Conservation (phyloP, 2,113 vertebrate genomes). For the Emydura subglobosa region DNA sequence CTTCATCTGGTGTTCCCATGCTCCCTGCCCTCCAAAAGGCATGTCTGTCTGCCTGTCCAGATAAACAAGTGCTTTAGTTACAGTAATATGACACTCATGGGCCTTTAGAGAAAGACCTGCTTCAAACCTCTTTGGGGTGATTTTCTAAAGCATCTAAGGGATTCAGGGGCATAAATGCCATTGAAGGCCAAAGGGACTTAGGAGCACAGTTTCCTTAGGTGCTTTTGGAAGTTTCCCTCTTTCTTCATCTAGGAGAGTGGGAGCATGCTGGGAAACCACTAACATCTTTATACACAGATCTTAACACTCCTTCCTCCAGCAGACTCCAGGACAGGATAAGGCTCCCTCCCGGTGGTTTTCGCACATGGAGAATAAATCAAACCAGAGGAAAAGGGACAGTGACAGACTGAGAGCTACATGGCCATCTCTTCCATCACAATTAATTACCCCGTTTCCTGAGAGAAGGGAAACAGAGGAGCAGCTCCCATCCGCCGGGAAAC, state of each 20-base stretch:
- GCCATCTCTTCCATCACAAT: neutral
- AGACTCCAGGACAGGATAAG: conserved; percentile 12
- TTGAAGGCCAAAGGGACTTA: neutral
- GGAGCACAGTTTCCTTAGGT: neutral
- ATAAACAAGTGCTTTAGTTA: neutral
- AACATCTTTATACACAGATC: neutral
- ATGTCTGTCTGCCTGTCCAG: too few species aligned
- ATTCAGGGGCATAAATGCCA: neutral
- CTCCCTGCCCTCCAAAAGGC: neutral
- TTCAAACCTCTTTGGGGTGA: neutral
- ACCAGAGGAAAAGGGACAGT: conserved; percentile 38
- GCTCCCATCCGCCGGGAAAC: conserved; percentile 41
- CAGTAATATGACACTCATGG: neutral
- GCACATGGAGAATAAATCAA: neutral
- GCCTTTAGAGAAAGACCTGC: neutral
- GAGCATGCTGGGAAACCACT: neutral
- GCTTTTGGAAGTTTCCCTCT: neutral
- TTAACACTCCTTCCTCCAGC: neutral
- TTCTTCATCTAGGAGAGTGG: rapidly evolving
- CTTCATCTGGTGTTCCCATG: neutral
- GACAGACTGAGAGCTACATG: neutral
- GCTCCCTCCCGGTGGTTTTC: neutral
- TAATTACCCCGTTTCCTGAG: conserved; percentile 35
- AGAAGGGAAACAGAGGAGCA: conserved; percentile 41
- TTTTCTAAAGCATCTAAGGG: neutral